Evolutionary conservation across 2,888 invertebrate species (phyloP).

Genomic region (Troides helena): DNA sequence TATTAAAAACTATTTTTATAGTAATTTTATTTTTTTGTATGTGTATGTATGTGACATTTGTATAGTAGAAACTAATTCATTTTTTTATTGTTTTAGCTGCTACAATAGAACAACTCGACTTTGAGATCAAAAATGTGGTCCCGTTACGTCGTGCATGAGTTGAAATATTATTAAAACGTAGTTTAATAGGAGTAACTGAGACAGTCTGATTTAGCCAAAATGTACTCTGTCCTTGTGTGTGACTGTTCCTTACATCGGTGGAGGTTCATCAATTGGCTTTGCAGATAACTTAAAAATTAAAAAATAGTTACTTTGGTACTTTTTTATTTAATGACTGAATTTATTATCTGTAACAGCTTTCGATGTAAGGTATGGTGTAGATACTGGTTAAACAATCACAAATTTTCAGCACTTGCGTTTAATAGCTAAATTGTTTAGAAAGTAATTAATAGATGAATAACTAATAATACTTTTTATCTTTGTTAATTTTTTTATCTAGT

Average conservation of each 20-base stretch:
- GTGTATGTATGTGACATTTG: conserved; percentile 1
- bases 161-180: conserved; percentile 35
- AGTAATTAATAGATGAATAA: conserved; percentile 34
- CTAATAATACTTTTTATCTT: conserved; percentile 24
- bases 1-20: conserved; percentile 1
- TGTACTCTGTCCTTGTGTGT: conserved; percentile 32
- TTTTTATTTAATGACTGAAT: not conserved
- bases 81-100: conserved; percentile 83
- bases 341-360: conserved; percentile 7
- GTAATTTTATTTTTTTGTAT: conserved; percentile 29
- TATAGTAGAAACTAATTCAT: conserved; percentile 46
- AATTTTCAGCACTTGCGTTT: conserved; percentile 39
- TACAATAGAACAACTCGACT: conserved; percentile 91
- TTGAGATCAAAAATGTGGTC: conserved; percentile 72
- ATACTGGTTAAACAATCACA: conserved; percentile 29
- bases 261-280: not conserved
- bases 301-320: not conserved
- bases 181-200: conserved; percentile 46
- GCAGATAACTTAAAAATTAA: not conserved
- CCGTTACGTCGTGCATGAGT: conserved; percentile 66
- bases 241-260: conserved; percentile 27
- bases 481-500: conserved; percentile 22
- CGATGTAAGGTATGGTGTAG: conserved; percentile 44
- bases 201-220: conserved; percentile 51
- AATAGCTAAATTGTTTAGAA: conserved; percentile 34